A percentile compares a stretch with the other conserved stretches of the same genome.
These are phyloP conservation scores for Stictonetta naevosa DNA, from an alignment of 2,113 vertebrate genomes.

Conservation along the genomic window DNA sequence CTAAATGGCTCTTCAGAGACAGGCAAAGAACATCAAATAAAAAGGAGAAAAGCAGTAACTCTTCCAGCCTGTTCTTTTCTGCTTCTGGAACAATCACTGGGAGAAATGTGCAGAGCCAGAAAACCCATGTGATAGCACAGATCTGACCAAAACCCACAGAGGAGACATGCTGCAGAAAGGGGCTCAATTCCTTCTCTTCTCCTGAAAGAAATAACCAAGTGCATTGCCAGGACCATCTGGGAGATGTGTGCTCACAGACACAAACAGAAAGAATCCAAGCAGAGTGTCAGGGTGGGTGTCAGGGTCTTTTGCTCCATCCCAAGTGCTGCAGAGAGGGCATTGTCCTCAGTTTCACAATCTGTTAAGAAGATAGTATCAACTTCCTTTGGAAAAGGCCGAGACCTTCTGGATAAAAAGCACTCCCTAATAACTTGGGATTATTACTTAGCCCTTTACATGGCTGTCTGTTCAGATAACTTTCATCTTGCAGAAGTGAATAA, in stretches of 20 bases:
- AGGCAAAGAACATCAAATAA: slow-evolving; percentile 56
- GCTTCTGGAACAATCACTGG: neutral
- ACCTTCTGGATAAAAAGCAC: neutral
- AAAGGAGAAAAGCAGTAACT: slow-evolving; percentile 41
- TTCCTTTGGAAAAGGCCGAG: slow-evolving; percentile 32
- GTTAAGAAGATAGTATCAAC: slow-evolving; percentile 17
- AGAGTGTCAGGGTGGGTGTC: neutral
- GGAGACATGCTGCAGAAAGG: neutral
- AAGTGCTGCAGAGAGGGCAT: neutral
- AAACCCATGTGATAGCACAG: neutral
- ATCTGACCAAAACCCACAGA: neutral
- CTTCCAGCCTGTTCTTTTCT: slow-evolving; percentile 37
- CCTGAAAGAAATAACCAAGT: neutral
- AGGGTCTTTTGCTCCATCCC: neutral
- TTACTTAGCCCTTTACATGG: neutral
- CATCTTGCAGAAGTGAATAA: neutral
- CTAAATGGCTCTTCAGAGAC: slow-evolving; percentile 59
- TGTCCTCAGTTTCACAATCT: slow-evolving; percentile 28
- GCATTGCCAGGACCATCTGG: neutral
- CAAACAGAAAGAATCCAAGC: fast-evolving
- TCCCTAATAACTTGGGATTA: neutral
- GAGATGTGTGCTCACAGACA: neutral
- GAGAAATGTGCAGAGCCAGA: neutral
- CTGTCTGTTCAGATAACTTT: neutral
- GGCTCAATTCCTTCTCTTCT: neutral